Percentiles rank a stretch among this genome's conserved stretches.
phyloP scores from a whole-genome alignment of 2,113 vertebrate genomes.

The Podiceps cristatus region DNA sequence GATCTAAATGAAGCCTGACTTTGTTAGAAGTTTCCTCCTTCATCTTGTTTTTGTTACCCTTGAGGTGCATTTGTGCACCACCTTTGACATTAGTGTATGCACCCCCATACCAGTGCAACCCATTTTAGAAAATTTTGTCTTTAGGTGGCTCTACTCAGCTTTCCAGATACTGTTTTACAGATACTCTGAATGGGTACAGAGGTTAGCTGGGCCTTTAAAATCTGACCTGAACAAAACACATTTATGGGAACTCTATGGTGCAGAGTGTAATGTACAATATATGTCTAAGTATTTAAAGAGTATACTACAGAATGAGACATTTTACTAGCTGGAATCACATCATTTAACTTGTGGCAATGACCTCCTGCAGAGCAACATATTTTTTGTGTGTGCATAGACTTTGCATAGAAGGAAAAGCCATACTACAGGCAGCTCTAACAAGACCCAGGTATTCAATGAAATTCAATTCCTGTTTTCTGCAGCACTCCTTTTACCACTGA shows the following conservation, averaged over 20 bases:
- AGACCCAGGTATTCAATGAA: constrained; percentile 59
- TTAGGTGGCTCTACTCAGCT: background rate
- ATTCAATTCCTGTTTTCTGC: constrained; percentile 26
- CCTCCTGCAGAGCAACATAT: background rate
- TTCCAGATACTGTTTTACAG: background rate
- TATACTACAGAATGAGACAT: constrained; percentile 4
- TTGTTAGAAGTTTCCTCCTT: background rate
- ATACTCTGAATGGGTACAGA: background rate
- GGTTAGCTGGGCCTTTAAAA: background rate
- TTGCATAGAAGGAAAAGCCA: constrained; percentile 17
- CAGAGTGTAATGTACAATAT: background rate
- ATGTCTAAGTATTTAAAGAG: background rate
- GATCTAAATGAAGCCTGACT: background rate
- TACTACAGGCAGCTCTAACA: constrained; percentile 11
- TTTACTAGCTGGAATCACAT: constrained; percentile 50
- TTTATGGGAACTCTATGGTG: background rate
- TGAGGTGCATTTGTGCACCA: background rate
- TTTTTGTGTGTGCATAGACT: constrained; percentile 6
- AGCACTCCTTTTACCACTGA: constrained; percentile 4
- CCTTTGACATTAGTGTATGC: background rate
- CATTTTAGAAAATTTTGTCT: background rate
- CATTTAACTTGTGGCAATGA: constrained; percentile 27
- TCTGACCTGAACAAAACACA: background rate
- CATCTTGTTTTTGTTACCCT: background rate
- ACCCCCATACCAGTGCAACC: background rate